phyloP scores from a whole-genome alignment of 1,140 invertebrate genomes.

The Triops cancriformis region DNA sequence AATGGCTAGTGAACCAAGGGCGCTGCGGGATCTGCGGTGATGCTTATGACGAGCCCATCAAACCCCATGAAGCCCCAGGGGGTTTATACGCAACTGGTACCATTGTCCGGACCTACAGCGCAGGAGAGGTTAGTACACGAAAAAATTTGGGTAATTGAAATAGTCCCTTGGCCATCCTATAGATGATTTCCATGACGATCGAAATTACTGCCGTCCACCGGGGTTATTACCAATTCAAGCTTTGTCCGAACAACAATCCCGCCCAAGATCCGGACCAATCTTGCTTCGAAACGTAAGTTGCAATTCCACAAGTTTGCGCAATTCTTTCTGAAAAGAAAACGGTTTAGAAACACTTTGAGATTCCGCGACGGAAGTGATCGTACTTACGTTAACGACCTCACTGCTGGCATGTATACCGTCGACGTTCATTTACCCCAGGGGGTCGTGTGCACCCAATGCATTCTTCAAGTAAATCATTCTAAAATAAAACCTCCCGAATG shows the following conservation, averaged over 20 bases:
- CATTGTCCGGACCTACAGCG: constrained; percentile 35
- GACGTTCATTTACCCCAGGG: constrained; percentile 31
- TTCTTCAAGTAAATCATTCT: constrained; percentile 30
- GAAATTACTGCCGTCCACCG: constrained; percentile 32
- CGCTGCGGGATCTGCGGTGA: constrained; percentile 46
- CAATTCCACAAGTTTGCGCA: neutral
- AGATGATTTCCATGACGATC: constrained; percentile 28
- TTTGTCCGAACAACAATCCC: constrained; percentile 33
- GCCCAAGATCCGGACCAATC: constrained; percentile 32
- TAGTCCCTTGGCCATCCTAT: neutral
- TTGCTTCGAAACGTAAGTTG: constrained; percentile 30
- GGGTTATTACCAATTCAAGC: constrained; percentile 34
- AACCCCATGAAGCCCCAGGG: constrained; percentile 37
- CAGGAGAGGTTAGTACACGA: constrained; percentile 27
- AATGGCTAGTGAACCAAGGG: constrained; percentile 36
- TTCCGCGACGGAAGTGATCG: neutral
- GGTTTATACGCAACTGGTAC: constrained; percentile 38
- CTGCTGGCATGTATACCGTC: constrained; percentile 17
- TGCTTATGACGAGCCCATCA: constrained; percentile 34
- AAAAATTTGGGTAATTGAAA: neutral
- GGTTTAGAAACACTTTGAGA: neutral
- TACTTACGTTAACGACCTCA: constrained; percentile 21
- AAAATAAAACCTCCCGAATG: neutral
- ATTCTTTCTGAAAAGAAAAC: neutral
- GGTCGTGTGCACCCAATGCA: constrained; percentile 33